Evolutionary conservation across 2,797 vertebrate genomes (phyloP).

Genomic region (Eupleurogrammus muticus): DNA sequence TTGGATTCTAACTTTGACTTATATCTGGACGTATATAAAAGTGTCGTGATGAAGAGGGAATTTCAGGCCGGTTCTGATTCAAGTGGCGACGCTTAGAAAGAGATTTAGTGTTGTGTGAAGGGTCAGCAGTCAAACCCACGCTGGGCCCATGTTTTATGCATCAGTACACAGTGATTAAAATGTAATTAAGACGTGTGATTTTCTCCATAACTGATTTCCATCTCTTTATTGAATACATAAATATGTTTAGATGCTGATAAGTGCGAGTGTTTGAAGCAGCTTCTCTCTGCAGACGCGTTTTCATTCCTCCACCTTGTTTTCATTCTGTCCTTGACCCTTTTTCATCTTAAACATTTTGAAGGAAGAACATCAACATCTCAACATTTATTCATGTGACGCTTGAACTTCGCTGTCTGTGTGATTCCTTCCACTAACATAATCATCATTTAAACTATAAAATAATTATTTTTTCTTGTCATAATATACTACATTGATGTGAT

Average conservation of each 20-base stretch:
- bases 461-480: neutral
- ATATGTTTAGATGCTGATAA: slow-evolving; percentile 67
- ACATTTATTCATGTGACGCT: neutral
- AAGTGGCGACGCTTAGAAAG: slow-evolving; percentile 55
- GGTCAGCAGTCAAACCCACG: slow-evolving; percentile 59
- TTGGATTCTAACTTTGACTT: slow-evolving; percentile 78
- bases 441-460: neutral
- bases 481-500: neutral
- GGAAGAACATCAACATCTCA: neutral
- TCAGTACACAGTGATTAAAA: slow-evolving; percentile 67
- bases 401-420: neutral
- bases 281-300: slow-evolving; percentile 20
- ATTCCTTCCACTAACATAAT: neutral
- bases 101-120: slow-evolving; percentile 35
- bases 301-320: slow-evolving; percentile 21
- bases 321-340: slow-evolving; percentile 44
- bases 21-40: slow-evolving; percentile 64
- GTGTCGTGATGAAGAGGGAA: slow-evolving; percentile 67
- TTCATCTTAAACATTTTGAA: slow-evolving; percentile 20
- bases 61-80: slow-evolving; percentile 70
- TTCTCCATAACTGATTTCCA: slow-evolving; percentile 50
- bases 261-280: slow-evolving; percentile 20
- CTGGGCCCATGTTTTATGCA: slow-evolving; percentile 69
- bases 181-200: slow-evolving; percentile 65
- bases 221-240: slow-evolving; percentile 63